These are phyloP conservation scores for Drosophila kikkawai DNA, from an alignment of 1,140 invertebrate species.

Conservation along the genomic window DNA sequence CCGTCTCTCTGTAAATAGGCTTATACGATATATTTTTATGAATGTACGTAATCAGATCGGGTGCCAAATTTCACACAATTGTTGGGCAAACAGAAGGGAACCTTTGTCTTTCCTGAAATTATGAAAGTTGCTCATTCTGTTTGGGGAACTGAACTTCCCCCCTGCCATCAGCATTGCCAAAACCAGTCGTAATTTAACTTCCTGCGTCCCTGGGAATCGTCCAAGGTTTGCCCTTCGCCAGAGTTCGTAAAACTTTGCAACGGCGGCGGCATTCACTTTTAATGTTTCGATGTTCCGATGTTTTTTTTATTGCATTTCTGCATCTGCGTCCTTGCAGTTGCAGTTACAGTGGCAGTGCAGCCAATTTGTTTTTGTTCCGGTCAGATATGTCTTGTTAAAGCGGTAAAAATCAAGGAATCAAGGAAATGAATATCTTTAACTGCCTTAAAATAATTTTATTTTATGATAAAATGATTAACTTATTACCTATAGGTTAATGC, in stretches of 20 bases:
- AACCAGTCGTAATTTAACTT: constrained; percentile 65
- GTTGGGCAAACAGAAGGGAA: constrained; percentile 31
- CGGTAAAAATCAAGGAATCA: neutral
- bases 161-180: neutral
- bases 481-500: too few species aligned
- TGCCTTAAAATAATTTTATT: neutral
- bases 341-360: constrained; percentile 8
- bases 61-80: constrained; percentile 50
- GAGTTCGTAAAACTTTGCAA: constrained; percentile 56
- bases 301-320: constrained; percentile 16
- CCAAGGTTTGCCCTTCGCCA: constrained; percentile 63
- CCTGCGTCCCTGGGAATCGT: constrained; percentile 63
- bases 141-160: constrained; percentile 9
- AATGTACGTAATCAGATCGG: constrained; percentile 13
- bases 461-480: too few species aligned
- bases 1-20: constrained; percentile 5
- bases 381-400: neutral
- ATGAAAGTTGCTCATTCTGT: constrained; percentile 54
- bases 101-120: constrained; percentile 43
- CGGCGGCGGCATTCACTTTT: constrained; percentile 63
- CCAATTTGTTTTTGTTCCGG: constrained; percentile 9
- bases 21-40: constrained; percentile 5
- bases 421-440: neutral
- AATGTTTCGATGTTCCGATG: constrained; percentile 5
- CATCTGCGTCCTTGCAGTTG: constrained; percentile 26